Evolutionary conservation across 30 jellyfish, hydroid and myxozoan species (phyloP).

Genomic region (Aurelia sp.): DNA sequence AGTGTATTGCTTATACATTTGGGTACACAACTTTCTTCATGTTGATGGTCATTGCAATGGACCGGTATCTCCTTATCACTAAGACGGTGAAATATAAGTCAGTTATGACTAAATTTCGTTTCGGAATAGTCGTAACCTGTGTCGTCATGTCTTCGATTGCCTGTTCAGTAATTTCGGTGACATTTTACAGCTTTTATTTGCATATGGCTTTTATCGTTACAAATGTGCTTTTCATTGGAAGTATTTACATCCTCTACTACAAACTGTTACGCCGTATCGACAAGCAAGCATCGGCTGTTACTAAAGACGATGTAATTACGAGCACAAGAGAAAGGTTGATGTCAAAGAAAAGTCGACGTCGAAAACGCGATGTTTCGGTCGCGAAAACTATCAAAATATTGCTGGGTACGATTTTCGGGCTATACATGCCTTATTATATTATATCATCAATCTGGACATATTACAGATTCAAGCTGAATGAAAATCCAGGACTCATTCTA

Average conservation of each 20-base stretch:
- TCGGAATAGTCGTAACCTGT: slow-evolving; percentile 10
- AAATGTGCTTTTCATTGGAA: slow-evolving; percentile 40
- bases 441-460: slow-evolving; percentile 41
- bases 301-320: not conserved
- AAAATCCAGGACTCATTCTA: slow-evolving; percentile 24
- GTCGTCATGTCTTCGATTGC: slow-evolving; percentile 22
- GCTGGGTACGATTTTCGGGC: slow-evolving; percentile 50
- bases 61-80: slow-evolving; percentile 59
- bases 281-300: slow-evolving; percentile 40
- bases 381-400: slow-evolving; percentile 49
- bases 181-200: slow-evolving; percentile 29
- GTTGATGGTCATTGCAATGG: slow-evolving; percentile 59
- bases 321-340: not conserved
- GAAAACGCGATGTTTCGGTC: slow-evolving; percentile 63
- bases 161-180: slow-evolving; percentile 13
- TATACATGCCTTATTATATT: slow-evolving; percentile 64
- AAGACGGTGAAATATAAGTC: slow-evolving; percentile 22
- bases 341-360: slow-evolving; percentile 49
- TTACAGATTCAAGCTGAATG: slow-evolving; percentile 31
- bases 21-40: slow-evolving; percentile 65
- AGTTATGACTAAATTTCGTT: slow-evolving; percentile 52
- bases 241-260: slow-evolving; percentile 43
- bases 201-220: slow-evolving; percentile 32
- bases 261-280: slow-evolving; percentile 46
- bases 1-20: slow-evolving; percentile 34